Conservation (phyloP, 2,113 vertebrate species). For the Thermophis baileyi region DNA sequence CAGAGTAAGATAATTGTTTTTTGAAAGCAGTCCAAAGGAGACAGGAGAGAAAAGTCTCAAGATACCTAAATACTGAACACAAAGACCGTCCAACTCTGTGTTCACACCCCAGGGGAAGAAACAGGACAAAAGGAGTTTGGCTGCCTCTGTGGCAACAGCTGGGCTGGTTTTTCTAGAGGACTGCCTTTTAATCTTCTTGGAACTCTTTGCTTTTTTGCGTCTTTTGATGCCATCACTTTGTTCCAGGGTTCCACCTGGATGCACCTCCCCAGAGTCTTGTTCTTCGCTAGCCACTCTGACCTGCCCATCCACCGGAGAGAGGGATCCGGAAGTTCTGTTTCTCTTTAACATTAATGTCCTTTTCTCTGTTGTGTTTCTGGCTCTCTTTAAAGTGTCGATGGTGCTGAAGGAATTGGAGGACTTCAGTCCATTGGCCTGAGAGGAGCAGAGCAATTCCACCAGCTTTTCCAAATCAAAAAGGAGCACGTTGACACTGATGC, state of each 20-base stretch:
- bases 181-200: slow-evolving; percentile 58
- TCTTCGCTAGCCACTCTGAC: slow-evolving; percentile 18
- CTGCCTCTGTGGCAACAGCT: slow-evolving; percentile 50
- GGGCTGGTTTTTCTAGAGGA: slow-evolving; percentile 49
- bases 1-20: slow-evolving; percentile 61
- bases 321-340: slow-evolving; percentile 54
- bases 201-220: slow-evolving; percentile 69
- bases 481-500: slow-evolving; percentile 67
- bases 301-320: slow-evolving; percentile 38
- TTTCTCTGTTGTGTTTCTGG: slow-evolving; percentile 66
- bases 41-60: slow-evolving; percentile 58
- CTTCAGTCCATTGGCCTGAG: slow-evolving; percentile 41
- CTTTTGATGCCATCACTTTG: slow-evolving; percentile 58
- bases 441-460: slow-evolving; percentile 60
- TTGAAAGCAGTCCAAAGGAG: slow-evolving; percentile 68
- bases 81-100: slow-evolving; percentile 67
- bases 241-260: slow-evolving; percentile 6
- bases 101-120: slow-evolving; percentile 76
- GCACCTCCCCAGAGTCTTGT: slow-evolving; percentile 25
- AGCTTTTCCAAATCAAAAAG: slow-evolving; percentile 74
- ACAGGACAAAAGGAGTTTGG: slow-evolving; percentile 73
- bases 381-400: slow-evolving; percentile 57
- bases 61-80: slow-evolving; percentile 59
- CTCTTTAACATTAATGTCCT: slow-evolving; percentile 61
- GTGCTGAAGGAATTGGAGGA: slow-evolving; percentile 61